Conservation (phyloP, 2,888 invertebrate genomes). For the Apamea monoglypha region DNA sequence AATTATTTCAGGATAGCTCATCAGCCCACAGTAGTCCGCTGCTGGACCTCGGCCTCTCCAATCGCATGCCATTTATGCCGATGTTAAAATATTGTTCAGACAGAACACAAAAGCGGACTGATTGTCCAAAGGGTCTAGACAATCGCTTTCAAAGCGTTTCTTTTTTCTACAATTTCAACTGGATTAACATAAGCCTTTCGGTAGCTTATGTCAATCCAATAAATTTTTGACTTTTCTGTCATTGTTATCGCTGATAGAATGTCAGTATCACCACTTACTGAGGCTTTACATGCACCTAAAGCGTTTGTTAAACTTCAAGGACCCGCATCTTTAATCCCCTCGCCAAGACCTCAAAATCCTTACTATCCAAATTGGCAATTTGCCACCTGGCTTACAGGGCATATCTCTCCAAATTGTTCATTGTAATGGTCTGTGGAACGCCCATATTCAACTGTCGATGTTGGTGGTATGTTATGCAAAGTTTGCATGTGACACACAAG, state of each 20-base stretch:
- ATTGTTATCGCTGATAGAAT: not conserved
- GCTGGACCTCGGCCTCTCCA: too few relatives aligned
- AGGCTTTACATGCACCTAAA: not conserved
- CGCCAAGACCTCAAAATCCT: not conserved
- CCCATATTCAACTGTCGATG: not conserved
- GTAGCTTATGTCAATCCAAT: not conserved
- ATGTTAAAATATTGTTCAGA: not conserved
- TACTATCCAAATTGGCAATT: slow-evolving; percentile 32
- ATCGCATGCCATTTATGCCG: too few relatives aligned
- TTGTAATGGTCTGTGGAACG: slow-evolving; percentile 2
- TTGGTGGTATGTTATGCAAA: not conserved
- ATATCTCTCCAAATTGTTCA: slow-evolving; percentile 16
- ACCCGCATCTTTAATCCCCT: not conserved
- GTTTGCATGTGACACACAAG: not conserved
- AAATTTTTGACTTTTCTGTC: not conserved
- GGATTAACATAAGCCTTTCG: not conserved
- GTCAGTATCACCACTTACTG: not conserved
- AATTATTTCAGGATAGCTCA: too few relatives aligned
- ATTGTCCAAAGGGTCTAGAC: not conserved
- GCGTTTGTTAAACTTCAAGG: not conserved
- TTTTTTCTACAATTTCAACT: not conserved
- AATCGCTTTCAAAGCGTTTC: not conserved
- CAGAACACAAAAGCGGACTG: too few relatives aligned
- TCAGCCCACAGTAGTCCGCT: not conserved
- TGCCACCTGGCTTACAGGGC: slow-evolving; percentile 25